Percentiles rank a stretch among this genome's conserved stretches.
phyloP scores from a whole-genome alignment of 2,113 vertebrate species.

The Ploceus nigricollis region DNA sequence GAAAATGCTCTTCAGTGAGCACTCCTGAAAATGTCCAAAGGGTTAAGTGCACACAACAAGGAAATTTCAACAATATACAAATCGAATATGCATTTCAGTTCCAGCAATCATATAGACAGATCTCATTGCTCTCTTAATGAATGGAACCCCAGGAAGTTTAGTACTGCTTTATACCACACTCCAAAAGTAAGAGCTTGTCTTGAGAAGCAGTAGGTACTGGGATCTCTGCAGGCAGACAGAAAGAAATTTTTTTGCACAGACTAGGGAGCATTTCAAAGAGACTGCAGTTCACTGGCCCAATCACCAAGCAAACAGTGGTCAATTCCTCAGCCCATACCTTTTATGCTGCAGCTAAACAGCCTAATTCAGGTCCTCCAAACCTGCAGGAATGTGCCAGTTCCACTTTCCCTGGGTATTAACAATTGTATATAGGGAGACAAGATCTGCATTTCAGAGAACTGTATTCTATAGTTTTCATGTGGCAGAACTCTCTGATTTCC shows the following conservation, averaged over 20 bases:
- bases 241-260: not conserved
- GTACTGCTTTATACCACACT: not conserved
- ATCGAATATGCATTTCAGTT: not conserved
- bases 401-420: not conserved
- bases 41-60: not conserved
- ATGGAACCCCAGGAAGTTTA: not conserved
- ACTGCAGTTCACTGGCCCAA: not conserved
- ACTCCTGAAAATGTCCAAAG: not conserved
- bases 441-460: not conserved
- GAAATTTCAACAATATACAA: not conserved
- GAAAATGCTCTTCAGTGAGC: not conserved
- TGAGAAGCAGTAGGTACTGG: not conserved
- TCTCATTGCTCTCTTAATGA: not conserved
- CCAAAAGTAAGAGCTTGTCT: not conserved
- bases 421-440: not conserved
- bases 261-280: not conserved
- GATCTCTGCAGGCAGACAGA: not conserved
- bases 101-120: not conserved
- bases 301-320: not conserved
- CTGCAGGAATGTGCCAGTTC: not conserved
- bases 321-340: not conserved
- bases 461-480: not conserved
- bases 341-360: not conserved
- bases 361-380: not conserved
- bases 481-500: not conserved